Evolutionary conservation across 2,888 invertebrate species (phyloP), one percentile per base, ranked within the genome.

Genomic region (Emmelina monodactyla): DNA sequence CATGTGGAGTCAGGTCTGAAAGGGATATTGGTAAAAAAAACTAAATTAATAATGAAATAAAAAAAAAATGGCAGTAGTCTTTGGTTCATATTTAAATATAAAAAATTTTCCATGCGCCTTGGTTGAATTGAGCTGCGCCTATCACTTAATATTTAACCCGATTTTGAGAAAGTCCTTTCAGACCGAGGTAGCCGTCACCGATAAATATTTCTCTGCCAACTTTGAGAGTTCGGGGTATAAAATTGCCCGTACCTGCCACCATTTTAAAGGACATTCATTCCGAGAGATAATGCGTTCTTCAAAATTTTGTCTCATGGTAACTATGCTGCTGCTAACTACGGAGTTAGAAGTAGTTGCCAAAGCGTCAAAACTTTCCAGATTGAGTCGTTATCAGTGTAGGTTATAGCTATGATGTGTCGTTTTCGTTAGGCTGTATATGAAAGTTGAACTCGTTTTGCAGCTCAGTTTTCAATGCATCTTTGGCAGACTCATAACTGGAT

Each of bases 191-290:
- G n/a, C n/a, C n/a, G n/a, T n/a, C n/a, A n/a, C n/a, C n/a, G n/a
- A n/a, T n/a, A n/a, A n/a, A n/a, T n/a, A n/a, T n/a, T n/a, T n/a
- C n/a, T n/a, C n/a, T n/a, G 19, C 19, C 38, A 46, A 45, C 38
- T 37, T 41, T 45, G 43, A 44, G 39, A 47, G 44, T 32, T 50
- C 46, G 2, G 45, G 45, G 37, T 47, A 46, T 37, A 49, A 39
- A 35, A 49, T 19, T 19, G 19, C 19, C 19, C 19, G 9, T 35
- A 41, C 37, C 41, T 49, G 42, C 46, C 47, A 46, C 44, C 46
- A 47, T 45, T 38, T 44, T 33, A 47, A 47, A 40, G 45, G 46
- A 41, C 46, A 47, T 41, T 50, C 41, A 44, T 46, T 46, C 40
- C 44, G 39, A 40, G 38, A 36, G 14, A 43, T 43, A 41, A 46